Conservation (phyloP, 2,888 invertebrate species). For the Stenichneumon culpator region DNA sequence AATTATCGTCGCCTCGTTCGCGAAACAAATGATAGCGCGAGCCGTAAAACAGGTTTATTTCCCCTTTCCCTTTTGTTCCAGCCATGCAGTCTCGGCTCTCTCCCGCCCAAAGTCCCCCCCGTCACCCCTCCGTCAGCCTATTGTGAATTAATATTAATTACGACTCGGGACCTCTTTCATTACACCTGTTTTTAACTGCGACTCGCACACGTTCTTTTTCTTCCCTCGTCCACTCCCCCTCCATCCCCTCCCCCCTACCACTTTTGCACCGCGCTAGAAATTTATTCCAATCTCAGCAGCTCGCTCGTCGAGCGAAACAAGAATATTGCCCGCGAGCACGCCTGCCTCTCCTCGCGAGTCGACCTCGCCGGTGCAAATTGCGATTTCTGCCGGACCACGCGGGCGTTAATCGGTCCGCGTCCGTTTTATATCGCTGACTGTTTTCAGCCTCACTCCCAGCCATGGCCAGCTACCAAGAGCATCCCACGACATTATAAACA, state of each 20-base stretch:
- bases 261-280: neutral
- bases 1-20: slow-evolving; percentile 56
- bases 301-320: neutral
- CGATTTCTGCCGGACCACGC: slow-evolving; percentile 12
- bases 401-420: slow-evolving; percentile 22
- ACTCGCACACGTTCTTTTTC: slow-evolving; percentile 15
- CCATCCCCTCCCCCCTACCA: neutral
- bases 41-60: slow-evolving; percentile 41
- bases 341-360: neutral
- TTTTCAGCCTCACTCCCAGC: neutral
- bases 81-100: neutral
- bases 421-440: slow-evolving; percentile 11
- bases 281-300: slow-evolving; percentile 20
- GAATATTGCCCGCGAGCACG: slow-evolving; percentile 16
- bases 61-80: slow-evolving; percentile 42
- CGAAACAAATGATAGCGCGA: slow-evolving; percentile 46
- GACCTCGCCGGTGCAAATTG: slow-evolving; percentile 27
- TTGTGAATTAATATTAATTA: slow-evolving; percentile 40
- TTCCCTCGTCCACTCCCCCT: neutral
- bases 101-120: neutral
- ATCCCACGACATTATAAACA: slow-evolving; percentile 19
- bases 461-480: slow-evolving; percentile 8
- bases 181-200: slow-evolving; percentile 29
- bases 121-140: no score
- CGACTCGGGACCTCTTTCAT: slow-evolving; percentile 16